Percentiles rank a stretch among this genome's conserved stretches.
These are phyloP conservation scores for Apotomis capreana DNA, from an alignment of 2,888 invertebrate species.

Conservation along the genomic window DNA sequence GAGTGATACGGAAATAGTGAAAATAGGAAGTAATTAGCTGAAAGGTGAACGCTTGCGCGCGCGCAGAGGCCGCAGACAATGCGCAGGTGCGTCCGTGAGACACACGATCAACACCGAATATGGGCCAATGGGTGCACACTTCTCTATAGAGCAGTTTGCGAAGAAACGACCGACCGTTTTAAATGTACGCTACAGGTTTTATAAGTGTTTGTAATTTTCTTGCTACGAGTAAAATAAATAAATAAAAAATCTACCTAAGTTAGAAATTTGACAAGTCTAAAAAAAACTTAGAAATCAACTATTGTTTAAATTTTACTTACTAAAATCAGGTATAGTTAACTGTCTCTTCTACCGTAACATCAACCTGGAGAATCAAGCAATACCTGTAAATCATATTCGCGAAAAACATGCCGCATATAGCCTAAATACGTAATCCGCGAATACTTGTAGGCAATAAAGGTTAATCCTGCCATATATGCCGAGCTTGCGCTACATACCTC, in stretches of 20 bases:
- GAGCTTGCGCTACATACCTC: slow-evolving; percentile 15
- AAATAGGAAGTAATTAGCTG: slow-evolving; percentile 32
- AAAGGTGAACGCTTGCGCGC: slow-evolving; percentile 38
- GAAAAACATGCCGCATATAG: background rate
- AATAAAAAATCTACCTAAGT: too few relatives aligned
- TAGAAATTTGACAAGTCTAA: too few relatives aligned
- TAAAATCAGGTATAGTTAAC: too few relatives aligned
- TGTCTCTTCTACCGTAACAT: too few relatives aligned
- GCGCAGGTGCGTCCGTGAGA: slow-evolving; percentile 56
- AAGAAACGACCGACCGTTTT: slow-evolving; percentile 1
- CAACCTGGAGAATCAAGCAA: background rate
- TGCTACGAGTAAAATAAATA: too few relatives aligned
- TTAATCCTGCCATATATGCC: slow-evolving; percentile 35
- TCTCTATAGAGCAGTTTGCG: slow-evolving; percentile 11
- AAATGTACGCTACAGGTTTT: background rate
- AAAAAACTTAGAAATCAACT: too few relatives aligned
- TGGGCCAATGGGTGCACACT: slow-evolving; percentile 48
- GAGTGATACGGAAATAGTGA: background rate
- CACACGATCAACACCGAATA: slow-evolving; percentile 52
- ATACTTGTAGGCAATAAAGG: slow-evolving; percentile 18
- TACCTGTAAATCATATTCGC: background rate
- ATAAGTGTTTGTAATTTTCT: too few relatives aligned
- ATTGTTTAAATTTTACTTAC: too few relatives aligned
- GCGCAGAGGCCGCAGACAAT: slow-evolving; percentile 27
- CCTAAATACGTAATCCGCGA: background rate